Percentiles rank a stretch among this genome's conserved stretches.
Conservation (phyloP, 2,113 vertebrate genomes). For the Gopherus evgoodei region DNA sequence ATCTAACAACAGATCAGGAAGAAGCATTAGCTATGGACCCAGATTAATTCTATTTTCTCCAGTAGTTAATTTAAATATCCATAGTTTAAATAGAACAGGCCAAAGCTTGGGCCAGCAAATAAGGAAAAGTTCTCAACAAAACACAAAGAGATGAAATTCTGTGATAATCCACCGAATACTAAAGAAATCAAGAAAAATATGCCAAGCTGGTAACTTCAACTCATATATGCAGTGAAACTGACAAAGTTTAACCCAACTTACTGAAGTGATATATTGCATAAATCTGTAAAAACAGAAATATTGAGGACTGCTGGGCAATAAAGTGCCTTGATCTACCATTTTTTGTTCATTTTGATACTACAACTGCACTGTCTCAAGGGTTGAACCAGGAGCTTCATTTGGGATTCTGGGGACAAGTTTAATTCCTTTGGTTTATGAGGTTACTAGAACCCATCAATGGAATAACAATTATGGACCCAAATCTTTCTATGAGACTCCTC, state of each 20-base stretch:
- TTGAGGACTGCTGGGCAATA: neutral
- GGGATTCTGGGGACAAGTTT: neutral
- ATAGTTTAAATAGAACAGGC: neutral
- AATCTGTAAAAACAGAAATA: neutral
- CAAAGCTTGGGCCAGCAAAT: neutral
- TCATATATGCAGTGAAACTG: neutral
- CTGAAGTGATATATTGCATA: neutral
- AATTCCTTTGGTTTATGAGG: accelerated
- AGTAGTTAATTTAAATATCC: neutral
- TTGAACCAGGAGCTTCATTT: neutral
- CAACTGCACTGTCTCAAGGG: neutral
- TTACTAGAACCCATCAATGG: neutral
- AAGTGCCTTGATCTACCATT: accelerated
- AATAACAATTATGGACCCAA: neutral
- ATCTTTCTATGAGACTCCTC: neutral
- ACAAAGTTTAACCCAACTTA: neutral
- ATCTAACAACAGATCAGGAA: neutral
- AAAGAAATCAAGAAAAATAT: neutral
- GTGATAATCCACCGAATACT: neutral
- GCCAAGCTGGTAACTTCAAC: neutral
- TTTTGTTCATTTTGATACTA: neutral
- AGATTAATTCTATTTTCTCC: neutral
- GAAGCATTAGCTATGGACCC: neutral
- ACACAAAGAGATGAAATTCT: neutral
- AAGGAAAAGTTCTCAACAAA: neutral